These are phyloP conservation scores for Protosalanx chinensis DNA, from an alignment of 2,797 vertebrate species.

Conservation along the genomic window DNA sequence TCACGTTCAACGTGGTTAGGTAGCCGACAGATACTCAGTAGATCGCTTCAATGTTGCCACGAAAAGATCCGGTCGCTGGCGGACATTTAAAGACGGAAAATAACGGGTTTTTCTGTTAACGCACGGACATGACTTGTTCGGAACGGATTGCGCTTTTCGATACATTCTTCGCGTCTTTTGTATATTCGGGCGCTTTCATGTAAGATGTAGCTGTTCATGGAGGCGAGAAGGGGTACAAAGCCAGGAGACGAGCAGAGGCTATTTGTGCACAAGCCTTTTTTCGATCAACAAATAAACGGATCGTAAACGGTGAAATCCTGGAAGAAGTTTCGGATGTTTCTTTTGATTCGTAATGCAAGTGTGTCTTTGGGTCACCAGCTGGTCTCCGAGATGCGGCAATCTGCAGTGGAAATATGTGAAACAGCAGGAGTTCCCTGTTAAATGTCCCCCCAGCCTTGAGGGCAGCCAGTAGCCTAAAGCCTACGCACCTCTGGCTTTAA, in stretches of 20 bases:
- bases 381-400: constrained; percentile 16
- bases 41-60: constrained; percentile 4
- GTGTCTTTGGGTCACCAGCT: background rate
- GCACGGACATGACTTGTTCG: background rate
- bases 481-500: constrained; percentile 4
- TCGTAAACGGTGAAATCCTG: background rate
- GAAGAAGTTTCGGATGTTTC: background rate
- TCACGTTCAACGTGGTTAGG: background rate
- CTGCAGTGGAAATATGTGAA: constrained; percentile 9
- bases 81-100: constrained; percentile 4
- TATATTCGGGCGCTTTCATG: background rate
- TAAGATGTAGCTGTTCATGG: constrained; percentile 19
- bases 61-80: background rate
- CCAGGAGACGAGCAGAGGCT: constrained; percentile 38
- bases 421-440: constrained; percentile 8
- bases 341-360: background rate
- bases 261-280: constrained; percentile 22
- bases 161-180: background rate
- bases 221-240: constrained; percentile 25
- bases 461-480: background rate
- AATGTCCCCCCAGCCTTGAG: background rate
- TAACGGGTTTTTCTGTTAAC: background rate
- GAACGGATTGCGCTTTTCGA: background rate
- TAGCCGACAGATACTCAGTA: background rate
- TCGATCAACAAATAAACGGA: background rate